phyloP scores from a whole-genome alignment of 2,888 invertebrate species.

The Morpho deidamia region DNA sequence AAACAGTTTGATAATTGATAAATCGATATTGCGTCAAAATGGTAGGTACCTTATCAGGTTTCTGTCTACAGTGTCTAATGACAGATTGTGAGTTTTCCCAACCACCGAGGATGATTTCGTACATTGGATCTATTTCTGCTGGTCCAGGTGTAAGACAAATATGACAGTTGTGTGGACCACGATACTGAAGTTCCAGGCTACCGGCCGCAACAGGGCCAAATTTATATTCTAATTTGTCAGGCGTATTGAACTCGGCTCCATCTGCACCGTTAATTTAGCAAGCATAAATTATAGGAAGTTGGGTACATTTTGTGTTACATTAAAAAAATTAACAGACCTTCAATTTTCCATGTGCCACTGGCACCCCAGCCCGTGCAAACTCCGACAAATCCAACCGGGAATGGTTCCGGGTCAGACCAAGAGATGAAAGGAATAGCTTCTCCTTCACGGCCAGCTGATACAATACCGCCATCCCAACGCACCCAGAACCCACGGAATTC shows the following conservation, averaged over 20 bases:
- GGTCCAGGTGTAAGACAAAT: constrained; percentile 76
- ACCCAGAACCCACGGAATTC: constrained; percentile 92
- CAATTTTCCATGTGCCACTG: constrained; percentile 88
- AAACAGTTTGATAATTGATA: not conserved
- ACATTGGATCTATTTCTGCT: constrained; percentile 79
- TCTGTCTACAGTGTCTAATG: constrained; percentile 80
- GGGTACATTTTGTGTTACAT: constrained; percentile 64
- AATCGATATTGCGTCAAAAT: constrained; percentile 30
- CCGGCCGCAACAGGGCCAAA: constrained; percentile 77
- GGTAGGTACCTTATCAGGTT: constrained; percentile 79
- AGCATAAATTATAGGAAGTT: constrained; percentile 47
- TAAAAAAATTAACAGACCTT: constrained; percentile 72
- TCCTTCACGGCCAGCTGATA: constrained; percentile 85
- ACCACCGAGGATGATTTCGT: constrained; percentile 83
- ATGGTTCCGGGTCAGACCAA: constrained; percentile 84
- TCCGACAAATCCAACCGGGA: constrained; percentile 86
- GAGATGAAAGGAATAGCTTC: constrained; percentile 85
- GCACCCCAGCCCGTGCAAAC: constrained; percentile 94
- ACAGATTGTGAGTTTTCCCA: constrained; percentile 83
- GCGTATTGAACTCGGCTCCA: constrained; percentile 74
- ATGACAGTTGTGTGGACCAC: constrained; percentile 82
- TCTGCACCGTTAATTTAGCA: constrained; percentile 60
- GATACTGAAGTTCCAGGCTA: constrained; percentile 75
- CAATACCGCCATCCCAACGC: constrained; percentile 83
- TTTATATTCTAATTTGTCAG: constrained; percentile 78